Base-by-base conservation (phyloP, 2,888 invertebrate genomes). In the Chloroclystis v-ata region DNA sequence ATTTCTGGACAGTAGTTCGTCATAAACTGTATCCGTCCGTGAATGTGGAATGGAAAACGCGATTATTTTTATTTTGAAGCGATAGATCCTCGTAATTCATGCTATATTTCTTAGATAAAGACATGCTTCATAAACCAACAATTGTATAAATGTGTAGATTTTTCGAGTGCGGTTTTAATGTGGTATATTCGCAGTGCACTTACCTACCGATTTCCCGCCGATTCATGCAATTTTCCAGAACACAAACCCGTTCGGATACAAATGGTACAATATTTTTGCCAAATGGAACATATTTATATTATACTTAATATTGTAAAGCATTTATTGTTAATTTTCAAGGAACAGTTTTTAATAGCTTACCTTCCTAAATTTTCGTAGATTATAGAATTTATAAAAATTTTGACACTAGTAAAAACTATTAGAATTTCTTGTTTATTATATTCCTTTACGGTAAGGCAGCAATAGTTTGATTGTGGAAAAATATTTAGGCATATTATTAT, bases 221-320 rank as follows among this genome's bases (percentile, higher is more conserved):
- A 63, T 56, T 60, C 84, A 84, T 82, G 82, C 84, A 68, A 78
- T 78, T 82, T 84, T 82, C 86, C 86, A 79, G 69, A 77, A 79
- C 82, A 86, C 84, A 80, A 67, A 72, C 52, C 79, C 74, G 73
- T 59, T 67, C 76, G 79, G 77, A 80, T 80, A 82, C 72, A 75
- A 76, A 72, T 69, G 70, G 67, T 75, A 79, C 70, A 77, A 73
- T 72, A 55, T 63, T 66, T 57, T 54, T 63, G 67, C 67, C 69
- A 74, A 65, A 71, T 71, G 72, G 67, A 75, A 78, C 72, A 78
- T 70, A 74, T 49, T 69, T 66, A 73, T 30, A 64, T 69, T 67
- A 44, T 35, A 42, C 28, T 14, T 47, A 35, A n/a, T 8, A 39
- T 37, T 39, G 29, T 10, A 37, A 49, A 52, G 44, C 50, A 49